phyloP scores from a whole-genome alignment of 2,888 invertebrate species.

The Sarcophaga rosellei region DNA sequence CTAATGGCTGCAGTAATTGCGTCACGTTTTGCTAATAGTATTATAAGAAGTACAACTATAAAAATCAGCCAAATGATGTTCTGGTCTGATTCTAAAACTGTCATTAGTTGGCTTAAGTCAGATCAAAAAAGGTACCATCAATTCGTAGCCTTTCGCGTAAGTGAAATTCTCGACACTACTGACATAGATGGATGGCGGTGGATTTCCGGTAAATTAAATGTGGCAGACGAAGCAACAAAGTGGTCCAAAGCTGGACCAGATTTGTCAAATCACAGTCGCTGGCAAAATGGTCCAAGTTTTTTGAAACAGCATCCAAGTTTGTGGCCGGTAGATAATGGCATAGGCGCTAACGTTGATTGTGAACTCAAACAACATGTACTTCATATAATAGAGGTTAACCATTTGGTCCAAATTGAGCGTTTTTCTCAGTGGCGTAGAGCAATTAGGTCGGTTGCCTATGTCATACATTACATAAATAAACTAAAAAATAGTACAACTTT shows the following conservation, averaged over 20 bases:
- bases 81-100: conserved; percentile 42
- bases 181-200: conserved; percentile 28
- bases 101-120: conserved; percentile 32
- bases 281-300: conserved; percentile 19
- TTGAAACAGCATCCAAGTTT: conserved; percentile 7
- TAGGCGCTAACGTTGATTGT: conserved; percentile 15
- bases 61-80: conserved; percentile 28
- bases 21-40: conserved; percentile 34
- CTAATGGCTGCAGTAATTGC: conserved; percentile 60
- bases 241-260: conserved; percentile 25
- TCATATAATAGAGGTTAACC: background rate
- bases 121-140: conserved; percentile 47
- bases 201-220: conserved; percentile 43
- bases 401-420: conserved; percentile 1
- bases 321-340: background rate
- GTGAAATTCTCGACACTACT: conserved; percentile 44
- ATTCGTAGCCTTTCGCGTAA: conserved; percentile 48
- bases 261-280: conserved; percentile 26
- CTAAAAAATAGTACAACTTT: conserved; percentile 6
- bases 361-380: conserved; percentile 13
- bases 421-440: conserved; percentile 42
- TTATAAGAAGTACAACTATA: conserved; percentile 10
- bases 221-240: conserved; percentile 41
- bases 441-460: conserved; percentile 36
- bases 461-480: conserved; percentile 32